Evolutionary conservation across 2,113 vertebrate genomes (phyloP).

Genomic region (Vicugna pacos): DNA sequence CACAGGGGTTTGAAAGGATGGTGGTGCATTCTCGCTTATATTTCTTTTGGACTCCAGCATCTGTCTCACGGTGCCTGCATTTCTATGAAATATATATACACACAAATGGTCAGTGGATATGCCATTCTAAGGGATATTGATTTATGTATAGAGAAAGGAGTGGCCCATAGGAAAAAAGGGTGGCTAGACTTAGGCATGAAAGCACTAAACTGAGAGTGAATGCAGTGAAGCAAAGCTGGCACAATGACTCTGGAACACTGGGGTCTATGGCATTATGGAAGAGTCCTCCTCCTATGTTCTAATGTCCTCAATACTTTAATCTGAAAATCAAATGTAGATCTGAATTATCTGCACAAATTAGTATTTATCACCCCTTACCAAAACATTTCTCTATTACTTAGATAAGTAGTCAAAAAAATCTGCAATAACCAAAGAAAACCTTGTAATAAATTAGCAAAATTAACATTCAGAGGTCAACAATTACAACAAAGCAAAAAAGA

Average conservation of each 20-base stretch:
- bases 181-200: neutral
- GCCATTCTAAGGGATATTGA: neutral
- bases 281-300: neutral
- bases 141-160: neutral
- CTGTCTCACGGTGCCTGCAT: slow-evolving; percentile 88
- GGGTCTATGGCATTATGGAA: neutral
- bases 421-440: slow-evolving; percentile 18
- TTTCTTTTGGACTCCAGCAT: slow-evolving; percentile 90
- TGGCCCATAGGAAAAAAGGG: neutral
- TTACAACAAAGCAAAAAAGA: slow-evolving; percentile 30
- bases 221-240: neutral
- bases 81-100: slow-evolving; percentile 81
- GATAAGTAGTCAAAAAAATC: neutral
- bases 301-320: neutral
- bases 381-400: slow-evolving; percentile 52
- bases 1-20: slow-evolving; percentile 83
- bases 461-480: neutral
- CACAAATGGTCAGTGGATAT: slow-evolving; percentile 50
- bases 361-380: neutral
- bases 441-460: slow-evolving; percentile 47
- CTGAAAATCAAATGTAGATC: neutral
- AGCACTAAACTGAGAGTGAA: neutral
- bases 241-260: neutral
- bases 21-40: slow-evolving; percentile 81
- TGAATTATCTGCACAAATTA: neutral